These are phyloP conservation scores for Zaprionus ghesquierei DNA, from an alignment of 1,140 invertebrate species.

Conservation along the genomic window DNA sequence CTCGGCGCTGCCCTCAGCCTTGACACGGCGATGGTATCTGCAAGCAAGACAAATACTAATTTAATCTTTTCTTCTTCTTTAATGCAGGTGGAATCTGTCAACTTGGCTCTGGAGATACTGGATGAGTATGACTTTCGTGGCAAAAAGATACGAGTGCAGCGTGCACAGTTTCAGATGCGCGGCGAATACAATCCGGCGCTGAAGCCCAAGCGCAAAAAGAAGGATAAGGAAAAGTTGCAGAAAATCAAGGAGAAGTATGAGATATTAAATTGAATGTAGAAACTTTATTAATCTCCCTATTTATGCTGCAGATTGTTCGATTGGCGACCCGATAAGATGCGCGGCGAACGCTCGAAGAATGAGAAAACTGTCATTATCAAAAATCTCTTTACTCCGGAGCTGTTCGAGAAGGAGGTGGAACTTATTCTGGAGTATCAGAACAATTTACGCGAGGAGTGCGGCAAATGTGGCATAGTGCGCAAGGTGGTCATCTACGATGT, in stretches of 20 bases:
- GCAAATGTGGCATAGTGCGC: slow-evolving; percentile 95
- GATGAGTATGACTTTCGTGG: slow-evolving; percentile 94
- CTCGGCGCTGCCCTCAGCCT: slow-evolving; percentile 71
- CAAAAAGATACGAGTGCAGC: slow-evolving; percentile 93
- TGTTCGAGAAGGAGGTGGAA: slow-evolving; percentile 95
- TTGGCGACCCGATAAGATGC: slow-evolving; percentile 96
- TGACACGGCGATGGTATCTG: slow-evolving; percentile 72
- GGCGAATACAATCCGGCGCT: slow-evolving; percentile 96
- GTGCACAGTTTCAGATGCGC: slow-evolving; percentile 97
- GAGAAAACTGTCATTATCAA: slow-evolving; percentile 97
- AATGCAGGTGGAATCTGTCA: slow-evolving; percentile 95
- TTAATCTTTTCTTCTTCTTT: not conserved
- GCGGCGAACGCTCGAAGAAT: slow-evolving; percentile 91
- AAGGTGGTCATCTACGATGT: slow-evolving; percentile 97
- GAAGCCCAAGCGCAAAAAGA: slow-evolving; percentile 96
- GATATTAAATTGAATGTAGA: not conserved
- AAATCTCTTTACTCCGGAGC: slow-evolving; percentile 95
- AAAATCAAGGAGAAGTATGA: slow-evolving; percentile 95
- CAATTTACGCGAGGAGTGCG: slow-evolving; percentile 94
- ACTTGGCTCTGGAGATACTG: slow-evolving; percentile 95
- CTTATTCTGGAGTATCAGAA: slow-evolving; percentile 96
- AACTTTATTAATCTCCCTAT: not conserved
- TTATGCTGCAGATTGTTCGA: slow-evolving; percentile 90
- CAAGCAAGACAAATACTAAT: not conserved
- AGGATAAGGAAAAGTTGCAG: slow-evolving; percentile 94